phyloP scores from a whole-genome alignment of 2,888 invertebrate species.

The Plutella xylostella region DNA sequence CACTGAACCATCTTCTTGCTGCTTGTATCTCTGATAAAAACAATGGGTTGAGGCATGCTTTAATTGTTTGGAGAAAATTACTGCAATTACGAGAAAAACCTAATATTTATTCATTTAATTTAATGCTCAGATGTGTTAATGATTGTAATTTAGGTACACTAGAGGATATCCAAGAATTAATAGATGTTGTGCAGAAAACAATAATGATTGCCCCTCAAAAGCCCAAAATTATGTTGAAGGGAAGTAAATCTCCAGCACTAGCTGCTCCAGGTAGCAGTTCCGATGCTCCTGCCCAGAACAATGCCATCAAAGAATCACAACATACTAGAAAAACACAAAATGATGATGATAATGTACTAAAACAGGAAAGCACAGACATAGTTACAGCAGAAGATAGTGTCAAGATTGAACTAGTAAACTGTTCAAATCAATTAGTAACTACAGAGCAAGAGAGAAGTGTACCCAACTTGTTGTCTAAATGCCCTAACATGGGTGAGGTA shows the following conservation, averaged over 20 bases:
- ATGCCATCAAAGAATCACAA: background rate
- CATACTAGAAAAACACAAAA: background rate
- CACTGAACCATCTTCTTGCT: constrained; percentile 84
- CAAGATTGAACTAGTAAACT: background rate
- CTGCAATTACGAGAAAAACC: constrained; percentile 73
- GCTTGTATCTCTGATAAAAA: constrained; percentile 84
- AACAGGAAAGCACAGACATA: background rate
- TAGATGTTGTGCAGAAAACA: constrained; percentile 38
- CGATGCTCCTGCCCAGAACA: background rate
- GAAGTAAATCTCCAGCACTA: background rate
- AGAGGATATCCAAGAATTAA: constrained; percentile 65
- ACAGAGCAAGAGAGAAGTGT: constrained; percentile 31
- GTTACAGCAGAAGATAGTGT: background rate
- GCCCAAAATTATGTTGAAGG: background rate
- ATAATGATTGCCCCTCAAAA: constrained; percentile 16
- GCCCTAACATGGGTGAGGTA: constrained; percentile 72
- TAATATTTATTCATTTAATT: constrained; percentile 80
- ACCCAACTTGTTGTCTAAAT: constrained; percentile 75
- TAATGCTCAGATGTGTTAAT: constrained; percentile 81
- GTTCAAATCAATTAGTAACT: too few species aligned
- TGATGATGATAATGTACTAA: background rate
- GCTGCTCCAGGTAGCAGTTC: background rate
- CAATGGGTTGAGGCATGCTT: constrained; percentile 83
- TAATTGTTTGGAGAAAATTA: constrained; percentile 91
- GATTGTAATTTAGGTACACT: constrained; percentile 84